Conservation (phyloP, 1,140 invertebrate species). For the Lineus longissimus region DNA sequence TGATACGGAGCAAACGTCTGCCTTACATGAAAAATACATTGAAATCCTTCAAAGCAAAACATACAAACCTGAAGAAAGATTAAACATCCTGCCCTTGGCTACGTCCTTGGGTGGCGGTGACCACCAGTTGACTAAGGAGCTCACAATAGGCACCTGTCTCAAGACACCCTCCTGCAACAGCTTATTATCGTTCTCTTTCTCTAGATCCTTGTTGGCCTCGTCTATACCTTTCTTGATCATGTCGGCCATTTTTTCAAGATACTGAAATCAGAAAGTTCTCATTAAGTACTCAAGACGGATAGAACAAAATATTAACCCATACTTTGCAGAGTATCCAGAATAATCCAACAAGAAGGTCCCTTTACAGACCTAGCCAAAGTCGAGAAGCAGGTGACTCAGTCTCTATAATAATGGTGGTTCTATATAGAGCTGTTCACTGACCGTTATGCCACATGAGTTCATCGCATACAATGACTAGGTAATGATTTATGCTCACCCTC, state of each 20-base stretch:
- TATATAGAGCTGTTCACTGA: too few relatives aligned
- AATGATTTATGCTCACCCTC: slow-evolving; percentile 51
- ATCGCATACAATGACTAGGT: too few relatives aligned
- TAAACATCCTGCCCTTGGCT: slow-evolving; percentile 81
- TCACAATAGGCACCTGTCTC: slow-evolving; percentile 86
- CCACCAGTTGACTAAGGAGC: slow-evolving; percentile 67
- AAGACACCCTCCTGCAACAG: slow-evolving; percentile 91
- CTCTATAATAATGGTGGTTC: too few relatives aligned
- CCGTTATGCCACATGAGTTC: too few relatives aligned
- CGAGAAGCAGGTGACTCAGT: neutral
- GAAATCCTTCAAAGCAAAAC: too few relatives aligned
- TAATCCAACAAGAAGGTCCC: neutral
- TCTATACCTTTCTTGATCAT: slow-evolving; percentile 91
- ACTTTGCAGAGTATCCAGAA: too few relatives aligned
- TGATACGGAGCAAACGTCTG: too few relatives aligned
- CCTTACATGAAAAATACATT: too few relatives aligned
- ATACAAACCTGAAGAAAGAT: slow-evolving; percentile 67
- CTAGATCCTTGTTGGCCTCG: slow-evolving; percentile 83
- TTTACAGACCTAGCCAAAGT: neutral
- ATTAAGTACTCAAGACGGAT: slow-evolving; percentile 15
- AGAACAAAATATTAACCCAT: too few relatives aligned
- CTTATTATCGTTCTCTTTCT: slow-evolving; percentile 82
- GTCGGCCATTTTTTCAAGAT: slow-evolving; percentile 90
- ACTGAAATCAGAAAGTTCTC: slow-evolving; percentile 56
- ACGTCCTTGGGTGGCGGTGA: slow-evolving; percentile 69